Conservation (phyloP, 2,888 invertebrate species). For the Leptothorax acervorum region DNA sequence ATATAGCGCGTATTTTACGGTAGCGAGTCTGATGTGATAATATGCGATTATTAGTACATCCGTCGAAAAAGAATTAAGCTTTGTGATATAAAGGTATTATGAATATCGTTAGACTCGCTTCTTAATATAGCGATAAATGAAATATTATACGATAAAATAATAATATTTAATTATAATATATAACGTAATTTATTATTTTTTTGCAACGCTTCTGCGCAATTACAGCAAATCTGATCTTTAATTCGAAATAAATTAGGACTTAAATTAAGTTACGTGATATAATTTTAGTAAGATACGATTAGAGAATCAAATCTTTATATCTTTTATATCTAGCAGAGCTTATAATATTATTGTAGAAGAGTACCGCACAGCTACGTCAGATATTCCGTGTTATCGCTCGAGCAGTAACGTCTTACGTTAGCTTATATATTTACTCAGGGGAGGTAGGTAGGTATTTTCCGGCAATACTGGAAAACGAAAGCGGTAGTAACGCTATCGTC, state of each 20-base stretch:
- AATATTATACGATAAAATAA: background rate
- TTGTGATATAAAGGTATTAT: conserved; percentile 19
- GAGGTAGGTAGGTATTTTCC: conserved; percentile 46
- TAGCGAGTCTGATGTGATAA: conserved; percentile 31
- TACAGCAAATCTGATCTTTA: background rate
- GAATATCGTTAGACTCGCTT: background rate
- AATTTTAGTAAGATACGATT: background rate
- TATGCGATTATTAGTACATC: conserved; percentile 16
- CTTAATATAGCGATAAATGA: background rate
- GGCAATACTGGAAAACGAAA: conserved; percentile 54
- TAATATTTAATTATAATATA: background rate
- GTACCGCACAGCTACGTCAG: background rate
- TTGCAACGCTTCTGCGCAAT: background rate
- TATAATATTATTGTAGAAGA: conserved; percentile 24
- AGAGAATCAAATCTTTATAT: conserved; percentile 4
- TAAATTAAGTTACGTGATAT: background rate
- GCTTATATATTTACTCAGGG: conserved; percentile 48
- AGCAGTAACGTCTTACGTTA: conserved; percentile 35
- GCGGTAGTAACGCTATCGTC: conserved; percentile 55
- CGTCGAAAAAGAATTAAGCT: background rate
- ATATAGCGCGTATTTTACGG: conserved; percentile 27
- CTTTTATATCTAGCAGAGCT: background rate
- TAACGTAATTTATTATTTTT: background rate
- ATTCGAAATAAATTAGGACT: background rate
- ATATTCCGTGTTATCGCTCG: conserved; percentile 34